Evolutionary conservation across 2,797 vertebrate genomes (phyloP).

Genomic region (Buceros bicornis): DNA sequence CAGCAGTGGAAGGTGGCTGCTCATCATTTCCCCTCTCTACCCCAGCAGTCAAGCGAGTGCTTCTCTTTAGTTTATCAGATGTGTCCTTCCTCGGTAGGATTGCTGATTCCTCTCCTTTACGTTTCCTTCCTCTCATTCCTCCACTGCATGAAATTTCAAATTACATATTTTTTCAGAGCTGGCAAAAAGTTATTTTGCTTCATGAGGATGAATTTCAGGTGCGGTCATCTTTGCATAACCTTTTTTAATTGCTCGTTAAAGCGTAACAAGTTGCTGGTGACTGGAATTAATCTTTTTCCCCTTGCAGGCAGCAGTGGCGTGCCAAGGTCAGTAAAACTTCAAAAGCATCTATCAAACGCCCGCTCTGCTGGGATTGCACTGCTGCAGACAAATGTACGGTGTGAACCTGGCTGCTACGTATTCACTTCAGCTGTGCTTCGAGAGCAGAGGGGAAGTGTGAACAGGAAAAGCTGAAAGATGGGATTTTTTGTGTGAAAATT

Average conservation of each 20-base stretch:
- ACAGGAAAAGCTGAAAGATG: not conserved
- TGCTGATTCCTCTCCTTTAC: not conserved
- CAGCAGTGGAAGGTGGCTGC: not conserved
- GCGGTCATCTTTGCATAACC: conserved; percentile 50
- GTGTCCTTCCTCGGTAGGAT: not conserved
- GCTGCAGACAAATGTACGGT: not conserved
- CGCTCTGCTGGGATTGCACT: not conserved
- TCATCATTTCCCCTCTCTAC: not conserved
- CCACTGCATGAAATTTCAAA: not conserved
- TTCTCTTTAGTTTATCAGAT: not conserved
- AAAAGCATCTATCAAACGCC: not conserved
- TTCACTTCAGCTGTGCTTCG: not conserved
- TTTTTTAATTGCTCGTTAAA: conserved; percentile 61
- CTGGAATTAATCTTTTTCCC: not conserved
- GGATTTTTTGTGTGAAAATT: not conserved
- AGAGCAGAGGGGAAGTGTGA: not conserved
- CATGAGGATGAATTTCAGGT: conserved; percentile 12
- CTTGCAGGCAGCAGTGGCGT: not conserved
- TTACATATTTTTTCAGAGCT: not conserved
- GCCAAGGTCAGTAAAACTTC: conserved; percentile 44
- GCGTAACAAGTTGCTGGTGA: conserved; percentile 6
- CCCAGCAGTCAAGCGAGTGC: not conserved
- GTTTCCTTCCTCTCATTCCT: not conserved
- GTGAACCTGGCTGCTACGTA: not conserved
- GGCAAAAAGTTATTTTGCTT: not conserved